A percentile compares a stretch with the other conserved stretches of the same genome.
Evolutionary conservation across 2,113 vertebrate species (phyloP).

Genomic region (Centropristis striata): DNA sequence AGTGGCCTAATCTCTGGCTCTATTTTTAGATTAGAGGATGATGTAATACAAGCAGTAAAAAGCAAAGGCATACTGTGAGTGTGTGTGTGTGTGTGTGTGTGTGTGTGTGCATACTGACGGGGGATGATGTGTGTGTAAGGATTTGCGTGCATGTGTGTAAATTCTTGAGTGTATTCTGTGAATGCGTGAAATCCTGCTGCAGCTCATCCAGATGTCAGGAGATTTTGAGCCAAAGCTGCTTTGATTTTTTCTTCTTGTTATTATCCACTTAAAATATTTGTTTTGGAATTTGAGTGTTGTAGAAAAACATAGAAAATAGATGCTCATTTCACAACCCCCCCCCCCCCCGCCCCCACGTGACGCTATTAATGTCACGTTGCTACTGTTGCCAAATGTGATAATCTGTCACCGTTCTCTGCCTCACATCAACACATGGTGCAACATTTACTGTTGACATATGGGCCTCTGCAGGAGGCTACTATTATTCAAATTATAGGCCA

Average conservation of each 20-base stretch:
- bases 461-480: constrained; percentile 19
- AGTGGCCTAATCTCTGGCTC: constrained; percentile 62
- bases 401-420: neutral
- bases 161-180: constrained; percentile 23
- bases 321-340: neutral
- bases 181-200: constrained; percentile 57
- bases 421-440: constrained; percentile 16
- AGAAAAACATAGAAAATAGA: neutral
- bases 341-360: neutral
- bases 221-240: constrained; percentile 35
- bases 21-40: constrained; percentile 73
- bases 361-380: neutral
- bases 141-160: constrained; percentile 34
- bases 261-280: neutral
- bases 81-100: neutral
- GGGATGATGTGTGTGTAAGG: neutral
- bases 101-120: neutral
- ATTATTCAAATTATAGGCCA: constrained; percentile 41
- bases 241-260: constrained; percentile 9
- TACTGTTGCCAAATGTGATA: neutral
- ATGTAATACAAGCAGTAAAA: constrained; percentile 64
- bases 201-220: constrained; percentile 40
- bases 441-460: constrained; percentile 26
- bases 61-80: constrained; percentile 34
- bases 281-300: neutral